Evolutionary conservation across 2,113 vertebrate species (phyloP), one percentile per base, ranked within the genome.

Genomic region (Vulpes vulpes): DNA sequence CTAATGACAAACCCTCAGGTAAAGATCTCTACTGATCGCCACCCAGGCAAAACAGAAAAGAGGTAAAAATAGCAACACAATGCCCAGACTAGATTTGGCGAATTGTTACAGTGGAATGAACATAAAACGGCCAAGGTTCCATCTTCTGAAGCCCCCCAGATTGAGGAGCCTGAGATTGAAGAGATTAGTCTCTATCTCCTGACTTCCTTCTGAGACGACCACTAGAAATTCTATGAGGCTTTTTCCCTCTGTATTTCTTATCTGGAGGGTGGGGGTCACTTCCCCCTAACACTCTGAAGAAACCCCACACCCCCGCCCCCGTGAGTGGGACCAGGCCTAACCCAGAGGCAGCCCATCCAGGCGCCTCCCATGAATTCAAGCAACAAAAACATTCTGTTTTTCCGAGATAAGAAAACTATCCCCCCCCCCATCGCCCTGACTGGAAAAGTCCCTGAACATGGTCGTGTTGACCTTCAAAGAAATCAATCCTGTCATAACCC

Each of bases 41-140:
- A 55, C 5, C n/a, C 86, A 96, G n/a, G 30, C 71, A 91, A 96
- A 93, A 60, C 51, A 95, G 9, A 85, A 81, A 23, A 96, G 35
- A 89, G 20, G 14, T 83, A 79, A 92, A 62, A 94, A 92, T 92
- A 84, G 20, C 19, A 80, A 92, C 35, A 32, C 60, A 43, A n/a
- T 80, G n/a, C 11, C 92, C 19, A 38, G 62, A 59, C 67, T 76
- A 78, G 60, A 27, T 93, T 76, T 90, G 38, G 27, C 64, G 79
- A 90, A 62, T 67, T 73, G 9, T 83, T 95, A 82, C 55, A 81
- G 67, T 74, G 30, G 69, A 89, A 83, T 78, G 55, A 89, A 89
- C 7, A 79, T 67, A 55, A 93, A 89, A 53, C 65, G 60, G 62
- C 8, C 22, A 95, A 76, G 11, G 5, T 23, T 87, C n/a, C n/a